phyloP scores from a whole-genome alignment of 2,888 invertebrate genomes.

The Globia sparganii region DNA sequence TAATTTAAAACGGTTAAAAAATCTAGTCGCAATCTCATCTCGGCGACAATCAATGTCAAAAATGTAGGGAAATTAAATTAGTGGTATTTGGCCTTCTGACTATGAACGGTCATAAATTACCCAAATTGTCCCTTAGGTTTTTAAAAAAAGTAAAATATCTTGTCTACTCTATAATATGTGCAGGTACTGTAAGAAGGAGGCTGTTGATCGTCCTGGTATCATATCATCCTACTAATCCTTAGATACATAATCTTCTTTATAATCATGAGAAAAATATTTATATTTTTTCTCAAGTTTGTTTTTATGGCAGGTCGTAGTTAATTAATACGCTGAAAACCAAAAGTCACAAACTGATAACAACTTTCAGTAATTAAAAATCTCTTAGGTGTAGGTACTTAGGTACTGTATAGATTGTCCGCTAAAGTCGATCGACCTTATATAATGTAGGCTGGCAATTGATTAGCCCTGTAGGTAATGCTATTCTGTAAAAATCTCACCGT shows the following conservation, averaged over 20 bases:
- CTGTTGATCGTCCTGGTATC: neutral
- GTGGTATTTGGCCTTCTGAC: no score
- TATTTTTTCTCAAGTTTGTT: neutral
- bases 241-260: neutral
- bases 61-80: no score
- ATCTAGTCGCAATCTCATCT: no score
- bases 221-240: neutral
- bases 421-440: no score
- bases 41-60: no score
- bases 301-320: neutral
- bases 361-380: constrained; percentile 10
- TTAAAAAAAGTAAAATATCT: neutral
- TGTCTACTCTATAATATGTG: neutral
- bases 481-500: no score
- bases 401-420: no score
- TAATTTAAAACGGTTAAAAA: no score
- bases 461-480: no score
- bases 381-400: neutral
- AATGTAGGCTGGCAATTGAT: no score
- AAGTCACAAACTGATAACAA: constrained; percentile 14
- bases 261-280: neutral
- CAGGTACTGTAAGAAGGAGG: neutral
- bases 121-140: neutral
- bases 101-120: no score
- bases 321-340: neutral